phyloP scores from a whole-genome alignment of 1,140 invertebrate species.

The Drosophila pectinifera region DNA sequence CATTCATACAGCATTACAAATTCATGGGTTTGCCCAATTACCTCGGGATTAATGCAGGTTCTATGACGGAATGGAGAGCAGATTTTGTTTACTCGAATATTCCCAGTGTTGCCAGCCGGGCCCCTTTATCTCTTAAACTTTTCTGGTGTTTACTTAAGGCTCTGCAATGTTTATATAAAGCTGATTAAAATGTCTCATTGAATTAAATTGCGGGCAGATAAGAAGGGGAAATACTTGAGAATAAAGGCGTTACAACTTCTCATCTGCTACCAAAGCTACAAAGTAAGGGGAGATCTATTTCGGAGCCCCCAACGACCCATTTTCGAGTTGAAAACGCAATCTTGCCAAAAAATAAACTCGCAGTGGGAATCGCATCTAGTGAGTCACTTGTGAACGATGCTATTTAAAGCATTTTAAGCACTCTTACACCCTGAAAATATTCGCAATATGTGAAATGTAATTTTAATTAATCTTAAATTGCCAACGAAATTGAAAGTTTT shows the following conservation, averaged over 20 bases:
- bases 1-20: slow-evolving; percentile 48
- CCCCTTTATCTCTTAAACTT: slow-evolving; percentile 10
- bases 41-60: slow-evolving; percentile 45
- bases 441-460: slow-evolving; percentile 51
- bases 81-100: slow-evolving; percentile 20
- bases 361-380: slow-evolving; percentile 43
- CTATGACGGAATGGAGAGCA: neutral
- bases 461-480: slow-evolving; percentile 67
- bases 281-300: slow-evolving; percentile 56
- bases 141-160: slow-evolving; percentile 44
- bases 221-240: slow-evolving; percentile 43
- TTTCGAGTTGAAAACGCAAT: slow-evolving; percentile 38
- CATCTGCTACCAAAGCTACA: slow-evolving; percentile 18
- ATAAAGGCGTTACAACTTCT: slow-evolving; percentile 14
- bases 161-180: slow-evolving; percentile 37
- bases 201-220: slow-evolving; percentile 17
- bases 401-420: slow-evolving; percentile 54
- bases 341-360: slow-evolving; percentile 47
- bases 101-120: slow-evolving; percentile 24
- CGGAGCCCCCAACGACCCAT: slow-evolving; percentile 55
- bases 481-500: slow-evolving; percentile 52
- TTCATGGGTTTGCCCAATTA: slow-evolving; percentile 43
- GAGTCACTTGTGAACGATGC: slow-evolving; percentile 60
- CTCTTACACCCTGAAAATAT: slow-evolving; percentile 51
- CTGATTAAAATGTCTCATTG: slow-evolving; percentile 52